A percentile compares a stretch with the other conserved stretches of the same genome.
Evolutionary conservation across 2,113 vertebrate genomes (phyloP).

Genomic region (Oryzias celebensis): DNA sequence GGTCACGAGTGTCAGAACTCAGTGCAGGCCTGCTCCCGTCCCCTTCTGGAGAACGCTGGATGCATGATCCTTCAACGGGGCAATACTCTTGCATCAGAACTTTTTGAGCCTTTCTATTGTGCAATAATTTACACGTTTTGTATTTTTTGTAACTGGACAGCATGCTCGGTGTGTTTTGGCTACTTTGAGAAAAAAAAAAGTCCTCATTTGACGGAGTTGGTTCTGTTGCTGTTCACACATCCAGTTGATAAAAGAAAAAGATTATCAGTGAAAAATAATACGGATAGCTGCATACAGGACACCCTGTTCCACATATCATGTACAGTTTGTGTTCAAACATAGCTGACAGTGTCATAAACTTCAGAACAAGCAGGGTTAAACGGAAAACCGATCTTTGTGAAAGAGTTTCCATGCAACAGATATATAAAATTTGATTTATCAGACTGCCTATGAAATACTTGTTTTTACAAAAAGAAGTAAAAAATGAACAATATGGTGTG

Average conservation of each 20-base stretch:
- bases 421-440: constrained; percentile 42
- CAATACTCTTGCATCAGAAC: constrained; percentile 96
- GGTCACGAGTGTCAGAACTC: constrained; percentile 85
- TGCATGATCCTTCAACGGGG: constrained; percentile 93
- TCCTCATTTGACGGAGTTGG: constrained; percentile 90
- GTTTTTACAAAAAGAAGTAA: constrained; percentile 75
- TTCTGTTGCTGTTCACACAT: constrained; percentile 88
- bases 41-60: constrained; percentile 83
- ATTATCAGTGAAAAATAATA: constrained; percentile 52
- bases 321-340: constrained; percentile 90
- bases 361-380: constrained; percentile 85
- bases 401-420: constrained; percentile 84
- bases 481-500: constrained; percentile 87
- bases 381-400: constrained; percentile 77
- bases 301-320: constrained; percentile 98
- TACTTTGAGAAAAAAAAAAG: constrained; percentile 85
- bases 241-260: constrained; percentile 66
- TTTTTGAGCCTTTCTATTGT: constrained; percentile 99
- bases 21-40: constrained; percentile 70
- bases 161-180: constrained; percentile 97
- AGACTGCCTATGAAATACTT: constrained; percentile 76
- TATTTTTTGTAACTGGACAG: constrained; percentile 94
- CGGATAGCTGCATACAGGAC: constrained; percentile 92
- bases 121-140: constrained; percentile 99
- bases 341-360: constrained; percentile 81